These are phyloP conservation scores for Eriocheir sinensis DNA, from an alignment of 1,140 invertebrate genomes.

Conservation along the genomic window DNA sequence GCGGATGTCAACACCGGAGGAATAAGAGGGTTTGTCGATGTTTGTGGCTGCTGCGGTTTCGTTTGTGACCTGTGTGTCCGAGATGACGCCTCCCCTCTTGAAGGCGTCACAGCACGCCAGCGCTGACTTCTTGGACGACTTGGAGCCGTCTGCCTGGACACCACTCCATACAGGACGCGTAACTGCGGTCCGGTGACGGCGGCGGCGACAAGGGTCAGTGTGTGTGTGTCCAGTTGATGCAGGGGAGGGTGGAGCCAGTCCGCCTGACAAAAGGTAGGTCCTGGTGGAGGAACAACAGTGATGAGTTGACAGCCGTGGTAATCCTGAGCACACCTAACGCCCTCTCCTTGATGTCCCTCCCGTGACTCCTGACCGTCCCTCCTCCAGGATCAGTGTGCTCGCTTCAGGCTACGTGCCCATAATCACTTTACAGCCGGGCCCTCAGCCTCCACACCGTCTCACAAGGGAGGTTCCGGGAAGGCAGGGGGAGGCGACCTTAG, in stretches of 20 bases:
- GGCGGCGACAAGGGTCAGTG: neutral
- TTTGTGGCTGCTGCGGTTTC: conserved; percentile 72
- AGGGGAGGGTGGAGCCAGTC: conserved; percentile 1
- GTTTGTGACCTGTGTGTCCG: conserved; percentile 64
- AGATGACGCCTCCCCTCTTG: conserved; percentile 35
- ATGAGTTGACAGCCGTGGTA: neutral
- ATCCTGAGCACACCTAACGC: neutral
- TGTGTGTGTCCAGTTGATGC: neutral
- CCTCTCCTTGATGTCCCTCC: neutral
- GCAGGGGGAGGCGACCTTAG: neutral
- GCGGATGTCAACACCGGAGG: conserved; percentile 74
- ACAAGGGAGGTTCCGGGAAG: neutral
- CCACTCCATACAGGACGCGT: no score
- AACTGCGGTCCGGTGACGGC: neutral
- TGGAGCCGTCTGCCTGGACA: neutral
- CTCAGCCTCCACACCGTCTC: neutral
- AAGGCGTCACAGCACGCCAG: conserved; percentile 40
- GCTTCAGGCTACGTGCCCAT: no score
- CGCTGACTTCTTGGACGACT: neutral
- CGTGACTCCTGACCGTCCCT: no score
- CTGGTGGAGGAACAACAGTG: neutral
- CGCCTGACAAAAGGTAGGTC: conserved; percentile 61
- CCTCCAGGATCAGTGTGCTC: no score
- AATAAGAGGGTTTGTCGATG: conserved; percentile 70
- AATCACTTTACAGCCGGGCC: neutral